Evolutionary conservation across 2,888 invertebrate species (phyloP).

Genomic region (Hymenopus coronatus): DNA sequence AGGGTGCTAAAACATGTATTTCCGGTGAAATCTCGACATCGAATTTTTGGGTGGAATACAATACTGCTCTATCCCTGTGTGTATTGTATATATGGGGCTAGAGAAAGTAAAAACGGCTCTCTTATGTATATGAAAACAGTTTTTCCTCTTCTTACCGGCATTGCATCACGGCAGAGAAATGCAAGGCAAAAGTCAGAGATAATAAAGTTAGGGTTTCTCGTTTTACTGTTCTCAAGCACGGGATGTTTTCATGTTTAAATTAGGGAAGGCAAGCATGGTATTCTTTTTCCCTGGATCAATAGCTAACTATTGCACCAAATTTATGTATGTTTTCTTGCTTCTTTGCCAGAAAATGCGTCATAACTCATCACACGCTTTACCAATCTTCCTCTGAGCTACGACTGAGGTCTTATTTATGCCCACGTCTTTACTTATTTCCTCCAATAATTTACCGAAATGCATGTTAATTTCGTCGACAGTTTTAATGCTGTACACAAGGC

Average conservation of each 20-base stretch:
- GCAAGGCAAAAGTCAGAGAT: not conserved
- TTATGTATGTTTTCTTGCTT: not conserved
- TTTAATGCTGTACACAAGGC: no score
- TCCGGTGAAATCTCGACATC: no score
- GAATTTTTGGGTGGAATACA: no score
- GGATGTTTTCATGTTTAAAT: not conserved
- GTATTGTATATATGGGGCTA: no score
- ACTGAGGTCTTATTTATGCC: not conserved
- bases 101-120: no score
- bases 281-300: not conserved
- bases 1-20: no score
- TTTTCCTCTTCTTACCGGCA: no score
- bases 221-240: not conserved
- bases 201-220: not conserved
- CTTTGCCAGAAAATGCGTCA: not conserved
- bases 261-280: not conserved
- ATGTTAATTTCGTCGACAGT: not conserved
- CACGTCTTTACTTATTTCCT: not conserved
- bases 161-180: no score
- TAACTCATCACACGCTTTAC: not conserved
- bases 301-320: not conserved
- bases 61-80: no score
- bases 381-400: no score
- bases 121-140: no score
- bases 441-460: not conserved